Percentiles rank a stretch among this genome's conserved stretches.
phyloP scores from a whole-genome alignment of 2,113 vertebrate genomes.

The Xyrauchen texanus region DNA sequence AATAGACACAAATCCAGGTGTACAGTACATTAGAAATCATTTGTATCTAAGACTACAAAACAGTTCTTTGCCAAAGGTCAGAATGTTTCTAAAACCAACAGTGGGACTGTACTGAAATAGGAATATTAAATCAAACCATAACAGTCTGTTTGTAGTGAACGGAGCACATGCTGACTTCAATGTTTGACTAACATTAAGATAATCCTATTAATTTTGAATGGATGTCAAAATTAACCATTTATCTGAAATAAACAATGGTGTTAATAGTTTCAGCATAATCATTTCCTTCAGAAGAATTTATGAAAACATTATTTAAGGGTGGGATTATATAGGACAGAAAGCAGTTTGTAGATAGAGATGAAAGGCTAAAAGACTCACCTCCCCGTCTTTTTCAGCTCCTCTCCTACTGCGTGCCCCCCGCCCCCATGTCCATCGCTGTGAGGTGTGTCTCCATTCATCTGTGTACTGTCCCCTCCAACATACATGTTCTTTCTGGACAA shows the following conservation, averaged over 20 bases:
- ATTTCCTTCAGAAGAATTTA: neutral
- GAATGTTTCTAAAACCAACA: slow-evolving; percentile 8
- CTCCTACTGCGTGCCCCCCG: slow-evolving; percentile 84
- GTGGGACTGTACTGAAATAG: neutral
- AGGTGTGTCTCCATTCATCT: slow-evolving; percentile 94
- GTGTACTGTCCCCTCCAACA: slow-evolving; percentile 84
- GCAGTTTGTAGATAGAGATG: neutral
- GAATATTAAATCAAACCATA: slow-evolving; percentile 2
- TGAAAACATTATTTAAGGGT: neutral
- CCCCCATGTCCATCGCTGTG: slow-evolving; percentile 84
- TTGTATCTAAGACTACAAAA: neutral
- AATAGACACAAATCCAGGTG: too few relatives aligned
- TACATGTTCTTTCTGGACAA: slow-evolving; percentile 92
- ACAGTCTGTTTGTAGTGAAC: slow-evolving; percentile 3
- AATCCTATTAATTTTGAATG: neutral
- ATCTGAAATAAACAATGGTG: neutral
- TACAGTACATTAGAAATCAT: neutral
- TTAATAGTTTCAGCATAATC: neutral
- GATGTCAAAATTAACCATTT: neutral
- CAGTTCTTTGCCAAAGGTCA: slow-evolving; percentile 5
- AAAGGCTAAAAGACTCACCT: slow-evolving; percentile 70
- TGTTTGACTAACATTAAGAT: slow-evolving; percentile 14
- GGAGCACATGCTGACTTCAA: neutral
- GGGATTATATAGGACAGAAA: neutral
- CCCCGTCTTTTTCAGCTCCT: slow-evolving; percentile 89